These are phyloP conservation scores for Piscicola geometra DNA, from an alignment of 2,888 invertebrate species.

Conservation along the genomic window DNA sequence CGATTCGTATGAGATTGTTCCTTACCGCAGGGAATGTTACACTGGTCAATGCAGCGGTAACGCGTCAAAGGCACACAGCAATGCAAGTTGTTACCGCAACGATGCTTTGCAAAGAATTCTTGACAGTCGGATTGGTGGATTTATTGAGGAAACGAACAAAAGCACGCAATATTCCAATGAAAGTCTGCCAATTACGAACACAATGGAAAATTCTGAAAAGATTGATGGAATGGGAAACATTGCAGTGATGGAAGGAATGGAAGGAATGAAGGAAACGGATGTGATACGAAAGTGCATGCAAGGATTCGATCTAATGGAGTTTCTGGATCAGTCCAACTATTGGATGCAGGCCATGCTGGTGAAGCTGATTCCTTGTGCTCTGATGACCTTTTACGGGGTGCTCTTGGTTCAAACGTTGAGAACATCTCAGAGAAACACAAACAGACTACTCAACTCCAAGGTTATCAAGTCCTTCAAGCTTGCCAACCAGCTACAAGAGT, in stretches of 20 bases:
- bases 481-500: background rate
- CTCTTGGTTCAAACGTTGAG: no score
- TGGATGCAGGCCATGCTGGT: slow-evolving; percentile 84
- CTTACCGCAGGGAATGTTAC: no score
- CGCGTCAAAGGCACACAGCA: background rate
- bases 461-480: background rate
- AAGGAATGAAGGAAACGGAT: no score
- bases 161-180: no score
- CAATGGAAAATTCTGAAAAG: no score
- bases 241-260: background rate
- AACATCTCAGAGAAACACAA: slow-evolving; percentile 26
- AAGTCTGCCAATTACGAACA: no score
- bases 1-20: background rate
- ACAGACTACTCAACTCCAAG: background rate
- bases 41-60: background rate
- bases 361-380: slow-evolving; percentile 82
- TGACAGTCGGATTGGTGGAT: no score
- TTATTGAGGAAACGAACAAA: no score
- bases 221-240: background rate
- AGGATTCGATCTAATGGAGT: no score
- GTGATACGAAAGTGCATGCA: no score
- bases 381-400: slow-evolving; percentile 67
- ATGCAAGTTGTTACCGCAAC: no score
- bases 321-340: slow-evolving; percentile 37
- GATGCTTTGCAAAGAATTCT: no score